Base-by-base conservation (phyloP, 2,797 vertebrate genomes). In the Sternotherus odoratus region DNA sequence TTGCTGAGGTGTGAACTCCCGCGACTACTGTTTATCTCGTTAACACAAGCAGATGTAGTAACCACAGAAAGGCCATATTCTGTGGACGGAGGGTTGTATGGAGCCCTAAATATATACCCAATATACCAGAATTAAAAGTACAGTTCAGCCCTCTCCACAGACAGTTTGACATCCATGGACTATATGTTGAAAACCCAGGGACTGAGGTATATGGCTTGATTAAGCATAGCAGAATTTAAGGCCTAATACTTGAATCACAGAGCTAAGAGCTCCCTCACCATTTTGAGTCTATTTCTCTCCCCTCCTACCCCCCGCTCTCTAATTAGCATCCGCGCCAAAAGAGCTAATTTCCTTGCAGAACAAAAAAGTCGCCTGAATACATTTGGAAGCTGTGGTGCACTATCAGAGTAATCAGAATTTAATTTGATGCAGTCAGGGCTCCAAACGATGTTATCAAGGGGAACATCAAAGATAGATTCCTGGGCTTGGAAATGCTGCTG, bases 351-450 rank as follows among this genome's bases (percentile, higher is more conserved):
- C 86, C 88, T 97, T 90, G 78, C 91, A 95, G 93, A 95, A 94
- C 93, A 95, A 95, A 96, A 60, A 96, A 97, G 89, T 94, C 91
- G 96, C 96, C 95, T 95, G 96, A 94, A 95, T 95, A 80, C 87
- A 92, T 95, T 96, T 95, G 89, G 92, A 96, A 93, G 90, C 95
- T 66, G 89, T 57, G 79, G 84, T 77, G 84, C 77, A 53, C 94
- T 96, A 95, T 96, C 95, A 81, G 94, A 79, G 56, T 93, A 94
- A 96, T 97, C 96, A 94, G 95, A 95, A 96, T 96, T 96, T 96
- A 97, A 97, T 97, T 97, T 94, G 93, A 97, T 94, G 94, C 96
- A 95, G 95, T 95, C 92, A 94, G 93, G 93, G 93, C 93, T 95
- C 89, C 92, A 91, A 96, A 95, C 96, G 94, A 95, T 96, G 91